phyloP scores from a whole-genome alignment of 92 coral and sea anemone genomes.

The Epizoanthus fatuus region DNA sequence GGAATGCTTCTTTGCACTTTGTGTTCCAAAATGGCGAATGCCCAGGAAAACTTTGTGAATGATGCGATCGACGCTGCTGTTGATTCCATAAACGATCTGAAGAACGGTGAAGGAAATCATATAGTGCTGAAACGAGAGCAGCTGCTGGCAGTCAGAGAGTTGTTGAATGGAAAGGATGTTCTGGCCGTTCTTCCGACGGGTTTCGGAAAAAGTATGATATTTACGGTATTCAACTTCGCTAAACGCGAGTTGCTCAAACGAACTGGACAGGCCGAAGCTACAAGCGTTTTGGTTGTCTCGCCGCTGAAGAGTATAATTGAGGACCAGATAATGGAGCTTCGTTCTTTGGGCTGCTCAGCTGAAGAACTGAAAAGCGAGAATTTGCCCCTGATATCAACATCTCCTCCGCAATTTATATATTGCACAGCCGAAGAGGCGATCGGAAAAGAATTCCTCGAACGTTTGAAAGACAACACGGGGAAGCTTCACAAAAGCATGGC shows the following conservation, averaged over 20 bases:
- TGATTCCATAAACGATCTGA: background rate
- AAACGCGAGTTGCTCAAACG: conserved; percentile 12
- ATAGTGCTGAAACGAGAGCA: conserved; percentile 9
- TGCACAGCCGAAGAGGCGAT: conserved; percentile 8
- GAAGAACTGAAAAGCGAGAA: conserved; percentile 19
- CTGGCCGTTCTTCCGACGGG: conserved; percentile 17
- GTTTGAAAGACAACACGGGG: conserved; percentile 9
- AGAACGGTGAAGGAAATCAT: conserved; percentile 6
- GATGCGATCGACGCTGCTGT: background rate
- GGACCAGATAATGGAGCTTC: conserved; percentile 24
- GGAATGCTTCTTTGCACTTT: conserved; percentile 8
- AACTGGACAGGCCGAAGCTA: conserved; percentile 18
- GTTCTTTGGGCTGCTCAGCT: conserved; percentile 22
- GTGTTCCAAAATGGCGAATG: conserved; percentile 22
- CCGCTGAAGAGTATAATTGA: conserved; percentile 11
- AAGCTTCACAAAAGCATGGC: conserved; percentile 29
- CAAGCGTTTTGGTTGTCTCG: conserved; percentile 14
- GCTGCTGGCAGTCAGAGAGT: background rate
- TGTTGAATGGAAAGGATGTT: conserved; percentile 31
- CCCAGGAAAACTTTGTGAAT: conserved; percentile 15
- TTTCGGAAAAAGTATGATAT: conserved; percentile 47
- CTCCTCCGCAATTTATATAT: conserved; percentile 10
- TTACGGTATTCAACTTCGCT: background rate
- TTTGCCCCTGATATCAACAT: conserved; percentile 21
- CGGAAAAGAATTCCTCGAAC: conserved; percentile 14